These are phyloP conservation scores for Diadumene lineata DNA, from an alignment of 92 coral and sea anemone species.

Conservation along the genomic window DNA sequence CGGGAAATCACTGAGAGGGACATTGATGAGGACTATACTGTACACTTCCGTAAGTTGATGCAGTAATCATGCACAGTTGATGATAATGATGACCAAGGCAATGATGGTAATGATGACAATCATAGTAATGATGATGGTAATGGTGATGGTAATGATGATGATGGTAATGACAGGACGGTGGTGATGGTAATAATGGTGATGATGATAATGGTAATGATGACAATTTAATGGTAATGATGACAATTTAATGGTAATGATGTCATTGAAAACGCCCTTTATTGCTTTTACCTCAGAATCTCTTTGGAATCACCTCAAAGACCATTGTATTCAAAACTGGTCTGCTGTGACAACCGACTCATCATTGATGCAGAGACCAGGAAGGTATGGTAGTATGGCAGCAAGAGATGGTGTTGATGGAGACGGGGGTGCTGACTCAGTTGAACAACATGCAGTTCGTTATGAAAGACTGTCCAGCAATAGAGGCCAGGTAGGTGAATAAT, in stretches of 20 bases:
- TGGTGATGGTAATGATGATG: background rate
- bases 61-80: background rate
- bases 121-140: background rate
- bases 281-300: constrained; percentile 23
- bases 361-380: background rate
- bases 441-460: background rate
- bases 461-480: background rate
- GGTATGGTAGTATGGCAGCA: constrained; percentile 35
- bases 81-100: background rate
- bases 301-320: constrained; percentile 32
- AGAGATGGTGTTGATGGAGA: constrained; percentile 1
- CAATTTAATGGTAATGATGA: background rate
- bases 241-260: background rate
- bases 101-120: background rate
- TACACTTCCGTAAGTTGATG: constrained; percentile 33
- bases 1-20: constrained; percentile 8
- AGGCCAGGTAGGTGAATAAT: background rate
- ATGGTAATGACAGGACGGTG: background rate
- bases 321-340: background rate
- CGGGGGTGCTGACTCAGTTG: background rate
- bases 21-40: background rate
- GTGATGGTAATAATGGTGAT: background rate
- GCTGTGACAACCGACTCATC: background rate
- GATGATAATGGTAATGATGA: background rate
- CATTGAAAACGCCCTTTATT: background rate